Evolutionary conservation across 2,888 invertebrate genomes (phyloP), one percentile per base, ranked within the genome.

Genomic region (Aporophyla lueneburgensis): DNA sequence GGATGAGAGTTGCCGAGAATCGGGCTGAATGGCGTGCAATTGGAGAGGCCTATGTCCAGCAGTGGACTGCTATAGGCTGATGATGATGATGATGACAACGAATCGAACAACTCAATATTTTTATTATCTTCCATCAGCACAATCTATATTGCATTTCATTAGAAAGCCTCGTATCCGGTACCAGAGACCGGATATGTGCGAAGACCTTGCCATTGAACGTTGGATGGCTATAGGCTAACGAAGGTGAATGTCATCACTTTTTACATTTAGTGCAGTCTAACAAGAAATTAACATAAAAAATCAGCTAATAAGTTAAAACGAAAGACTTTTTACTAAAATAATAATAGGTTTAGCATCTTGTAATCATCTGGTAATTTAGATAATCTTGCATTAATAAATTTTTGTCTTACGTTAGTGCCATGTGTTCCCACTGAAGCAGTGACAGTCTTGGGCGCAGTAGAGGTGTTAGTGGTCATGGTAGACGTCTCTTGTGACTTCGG

Each of bases 401-500:
- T 43, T 33, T 12, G 2, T 88, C 94, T 94, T 90, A 98, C 97
- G 91, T 97, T 97, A 84, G 93, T 92, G 91, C 97, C 98, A 91
- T 98, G 98, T 54, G 97, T 97, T 86, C 98, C 97, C 80, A 97
- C 98, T 46, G 97, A 97, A 65, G 97, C 97, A 61, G 97, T 97
- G 74, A 97, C 97, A 78, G 97, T 97, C 92, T 97, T 97, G 71
- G 97, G 97, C 69, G 97, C 97, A 54, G 97, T 97, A 46, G 97
- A 96, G 59, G 97, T 97, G 89, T 97, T 97, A 43, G 97, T 97
- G 27, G 97, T 97, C 97, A 97, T 97, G 58, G 97, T 97, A 46
- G 97, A 97, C 21, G 97, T 97, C 92, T 98, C 98, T 91, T 98
- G 98, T 0, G 97, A 97, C 92, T 98, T 98, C n/a, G 97, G 97